Evolutionary conservation across 2,797 vertebrate genomes (phyloP), one percentile per base, ranked within the genome.

Genomic region (Phataginus tetradactyla): DNA sequence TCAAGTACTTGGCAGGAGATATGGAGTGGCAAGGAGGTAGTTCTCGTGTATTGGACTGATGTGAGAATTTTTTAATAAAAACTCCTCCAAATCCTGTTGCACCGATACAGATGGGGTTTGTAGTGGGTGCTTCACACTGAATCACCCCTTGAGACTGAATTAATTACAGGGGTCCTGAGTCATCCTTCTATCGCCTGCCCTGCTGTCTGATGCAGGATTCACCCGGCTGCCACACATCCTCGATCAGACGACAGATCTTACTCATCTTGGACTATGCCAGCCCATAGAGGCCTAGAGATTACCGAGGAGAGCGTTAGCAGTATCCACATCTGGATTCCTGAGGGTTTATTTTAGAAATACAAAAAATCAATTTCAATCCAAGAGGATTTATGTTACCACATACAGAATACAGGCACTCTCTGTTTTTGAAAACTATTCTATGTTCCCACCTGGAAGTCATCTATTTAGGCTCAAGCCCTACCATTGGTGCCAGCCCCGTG

Each of bases 41-140:
- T 96, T 96, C 92, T 94, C 94, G 95, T 91, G 75, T 83, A 93
- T 80, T 78, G 90, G 59, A 87, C 63, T n/a, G 75, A 95, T 91
- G 91, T 96, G 78, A 96, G 71, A 95, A 90, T 96, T 96, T 98
- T 96, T 97, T 97, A 96, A 96, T 95, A 95, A 96, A 96, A 96
- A 45, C 23, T 80, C 13, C 64, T 74, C 88, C 0, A 77, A 95
- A 89, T 69, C 39, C 87, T 91, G 51, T 84, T 72, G 57, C 21
- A 55, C 59, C 3, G 92, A 94, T 39, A 61, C 32, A 80, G 68
- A 91, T n/a, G 27, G 86, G 81, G 68, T n/a, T 91, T 61, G 59
- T 34, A 85, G 80, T 88, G 23, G 88, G 59, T 92, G 90, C 77
- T 84, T 75, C 78, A 34, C 81, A 86, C 29, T 25, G 87, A 87